These are phyloP conservation scores for Chinchilla lanigera DNA, from an alignment of 2,113 vertebrate genomes.

Conservation along the genomic window DNA sequence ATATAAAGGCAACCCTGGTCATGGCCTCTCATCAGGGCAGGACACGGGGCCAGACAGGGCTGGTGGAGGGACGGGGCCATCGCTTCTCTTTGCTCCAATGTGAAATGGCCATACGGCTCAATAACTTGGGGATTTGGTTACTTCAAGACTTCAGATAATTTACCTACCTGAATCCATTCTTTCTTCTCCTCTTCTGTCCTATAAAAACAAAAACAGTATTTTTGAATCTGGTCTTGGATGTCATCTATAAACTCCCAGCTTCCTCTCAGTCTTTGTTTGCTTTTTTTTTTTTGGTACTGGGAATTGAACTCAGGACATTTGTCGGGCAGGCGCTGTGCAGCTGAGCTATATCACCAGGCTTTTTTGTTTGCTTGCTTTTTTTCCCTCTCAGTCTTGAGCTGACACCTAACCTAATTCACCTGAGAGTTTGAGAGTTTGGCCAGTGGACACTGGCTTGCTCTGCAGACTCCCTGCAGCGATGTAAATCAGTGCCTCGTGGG, in stretches of 20 bases:
- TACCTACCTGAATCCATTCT: constrained; percentile 98
- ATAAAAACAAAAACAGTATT: constrained; percentile 78
- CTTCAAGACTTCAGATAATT: constrained; percentile 71
- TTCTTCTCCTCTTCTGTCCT: constrained; percentile 97
- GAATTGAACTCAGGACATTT: too few species aligned
- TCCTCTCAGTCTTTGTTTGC: neutral
- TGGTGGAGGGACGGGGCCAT: neutral
- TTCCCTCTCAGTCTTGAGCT: neutral
- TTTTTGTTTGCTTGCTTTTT: too few species aligned
- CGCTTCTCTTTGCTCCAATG: neutral
- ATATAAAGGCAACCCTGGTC: neutral
- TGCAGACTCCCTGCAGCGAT: neutral
- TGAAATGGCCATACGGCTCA: neutral
- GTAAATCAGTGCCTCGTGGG: neutral
- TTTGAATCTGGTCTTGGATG: neutral
- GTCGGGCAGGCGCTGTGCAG: too few species aligned
- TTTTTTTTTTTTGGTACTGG: too few species aligned
- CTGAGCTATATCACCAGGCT: too few species aligned
- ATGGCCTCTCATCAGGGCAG: neutral
- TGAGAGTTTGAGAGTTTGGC: neutral
- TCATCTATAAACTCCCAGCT: neutral
- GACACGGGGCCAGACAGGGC: neutral
- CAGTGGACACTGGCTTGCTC: neutral
- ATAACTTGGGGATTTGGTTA: neutral
- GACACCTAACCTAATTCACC: neutral